These are phyloP conservation scores for Bruchidius siliquastri DNA, from an alignment of 2,888 invertebrate genomes.

Conservation along the genomic window DNA sequence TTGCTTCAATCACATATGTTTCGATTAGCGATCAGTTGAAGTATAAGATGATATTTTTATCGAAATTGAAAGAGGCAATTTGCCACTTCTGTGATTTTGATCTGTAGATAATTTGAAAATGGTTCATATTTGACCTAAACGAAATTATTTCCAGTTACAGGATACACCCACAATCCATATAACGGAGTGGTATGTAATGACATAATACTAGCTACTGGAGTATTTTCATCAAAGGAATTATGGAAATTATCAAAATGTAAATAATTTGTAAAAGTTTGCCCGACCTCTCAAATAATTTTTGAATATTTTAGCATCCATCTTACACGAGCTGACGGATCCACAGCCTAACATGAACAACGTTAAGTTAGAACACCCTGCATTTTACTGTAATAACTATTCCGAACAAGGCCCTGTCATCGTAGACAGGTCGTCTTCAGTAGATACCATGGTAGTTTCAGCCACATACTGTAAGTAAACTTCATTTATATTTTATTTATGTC, in stretches of 20 bases:
- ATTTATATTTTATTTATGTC: too few relatives aligned
- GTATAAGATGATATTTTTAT: too few relatives aligned
- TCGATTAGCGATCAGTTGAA: too few relatives aligned
- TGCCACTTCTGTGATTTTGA: neutral
- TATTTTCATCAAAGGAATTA: slow-evolving; percentile 98
- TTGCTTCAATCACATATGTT: too few relatives aligned
- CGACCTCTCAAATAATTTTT: slow-evolving; percentile 16
- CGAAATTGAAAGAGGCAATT: neutral
- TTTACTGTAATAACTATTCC: slow-evolving; percentile 79
- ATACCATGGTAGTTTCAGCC: slow-evolving; percentile 68
- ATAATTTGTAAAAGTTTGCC: neutral
- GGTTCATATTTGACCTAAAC: neutral
- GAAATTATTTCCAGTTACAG: slow-evolving; percentile 49
- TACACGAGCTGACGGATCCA: slow-evolving; percentile 81
- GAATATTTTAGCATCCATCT: slow-evolving; percentile 75
- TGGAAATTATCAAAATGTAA: slow-evolving; percentile 91
- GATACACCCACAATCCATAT: slow-evolving; percentile 92
- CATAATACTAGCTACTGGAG: slow-evolving; percentile 98
- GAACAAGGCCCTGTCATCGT: slow-evolving; percentile 59
- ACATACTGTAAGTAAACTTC: slow-evolving; percentile 65
- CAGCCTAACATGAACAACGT: slow-evolving; percentile 64
- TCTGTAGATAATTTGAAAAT: neutral
- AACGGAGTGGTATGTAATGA: slow-evolving; percentile 98
- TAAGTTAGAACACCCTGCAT: slow-evolving; percentile 76
- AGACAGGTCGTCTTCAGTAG: slow-evolving; percentile 44